Conservation (phyloP, 2,888 invertebrate species). For the Drosophila mimetica region DNA sequence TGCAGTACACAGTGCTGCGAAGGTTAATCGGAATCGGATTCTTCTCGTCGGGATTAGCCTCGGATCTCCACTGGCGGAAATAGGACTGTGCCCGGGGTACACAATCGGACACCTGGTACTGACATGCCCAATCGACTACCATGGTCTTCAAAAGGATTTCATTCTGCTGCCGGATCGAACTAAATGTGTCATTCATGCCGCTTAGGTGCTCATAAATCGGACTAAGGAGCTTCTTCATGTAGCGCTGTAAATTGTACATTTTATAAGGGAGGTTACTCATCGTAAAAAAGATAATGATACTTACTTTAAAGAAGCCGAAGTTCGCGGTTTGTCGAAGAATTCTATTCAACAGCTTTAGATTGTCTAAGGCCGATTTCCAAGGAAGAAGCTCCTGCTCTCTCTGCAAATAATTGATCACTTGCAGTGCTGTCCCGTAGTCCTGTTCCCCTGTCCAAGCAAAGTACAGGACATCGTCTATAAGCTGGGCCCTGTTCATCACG, state of each 20-base stretch:
- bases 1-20: slow-evolving; percentile 90
- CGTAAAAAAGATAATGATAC: neutral
- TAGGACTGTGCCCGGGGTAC: slow-evolving; percentile 87
- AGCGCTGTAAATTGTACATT: slow-evolving; percentile 85
- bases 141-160: slow-evolving; percentile 87
- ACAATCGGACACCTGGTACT: slow-evolving; percentile 87
- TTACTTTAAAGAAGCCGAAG: slow-evolving; percentile 87
- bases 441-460: slow-evolving; percentile 88
- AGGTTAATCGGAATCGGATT: slow-evolving; percentile 90
- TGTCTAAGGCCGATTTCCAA: slow-evolving; percentile 86
- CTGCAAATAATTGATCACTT: slow-evolving; percentile 85
- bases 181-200: slow-evolving; percentile 85
- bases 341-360: slow-evolving; percentile 86
- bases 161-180: slow-evolving; percentile 85
- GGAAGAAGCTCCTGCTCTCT: slow-evolving; percentile 85
- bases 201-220: slow-evolving; percentile 87
- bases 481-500: slow-evolving; percentile 90
- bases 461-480: slow-evolving; percentile 91
- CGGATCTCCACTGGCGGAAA: slow-evolving; percentile 87
- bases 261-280: accelerated
- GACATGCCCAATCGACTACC: slow-evolving; percentile 86
- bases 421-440: slow-evolving; percentile 88
- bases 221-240: slow-evolving; percentile 87
- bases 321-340: slow-evolving; percentile 87
- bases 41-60: slow-evolving; percentile 85